Base-by-base conservation (phyloP, 2,888 invertebrate species). In the Megastigmus dorsalis region DNA sequence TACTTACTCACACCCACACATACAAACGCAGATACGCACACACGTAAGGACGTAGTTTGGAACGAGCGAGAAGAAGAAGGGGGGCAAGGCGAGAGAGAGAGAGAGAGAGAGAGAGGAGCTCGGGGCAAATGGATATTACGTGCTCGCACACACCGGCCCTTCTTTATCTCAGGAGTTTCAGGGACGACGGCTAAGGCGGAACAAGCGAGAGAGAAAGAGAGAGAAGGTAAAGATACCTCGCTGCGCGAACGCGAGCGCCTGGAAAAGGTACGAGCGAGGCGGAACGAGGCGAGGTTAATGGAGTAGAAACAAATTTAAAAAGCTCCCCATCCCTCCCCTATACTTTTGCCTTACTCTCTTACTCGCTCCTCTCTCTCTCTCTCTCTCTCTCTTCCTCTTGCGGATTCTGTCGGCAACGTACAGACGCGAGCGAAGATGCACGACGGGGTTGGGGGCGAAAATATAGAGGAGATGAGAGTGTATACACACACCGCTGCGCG, bases 241-340 rank as follows among this genome's bases (percentile, higher is more conserved):
- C 55, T 28, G 33, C 20, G 52, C 20, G 69, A 43, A 43, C 63
- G 33, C 20, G 52, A 15, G 69, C 60, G 48, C 63, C 7, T 50
- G 52, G 50, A 18, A 55, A 71, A 72, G 72, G 62, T 55, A 76
- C 43, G 59, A 68, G 55, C 62, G 20, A 6, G 18, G n/a, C 9
- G 45, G 69, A 79, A 80, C 77, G 80, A 77, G 79, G 63, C 76
- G 77, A 68, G 77, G 80, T 84, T 84, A 84, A 84, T 84, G 84
- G 84, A 82, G 82, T 79, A 80, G 84, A 84, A 83, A 82, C 78
- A 84, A 84, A 84, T 84, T 84, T 82, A 81, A 82, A 84, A 83
- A 83, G 78, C 79, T n/a, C n/a, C n/a, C 74, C 75, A 41, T 54
- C 63, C 65, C 66, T 67, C 30, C 60, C 38, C 26, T 30, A n/a